Base-by-base conservation (phyloP, 2,797 vertebrate genomes). In the Todus mexicanus region DNA sequence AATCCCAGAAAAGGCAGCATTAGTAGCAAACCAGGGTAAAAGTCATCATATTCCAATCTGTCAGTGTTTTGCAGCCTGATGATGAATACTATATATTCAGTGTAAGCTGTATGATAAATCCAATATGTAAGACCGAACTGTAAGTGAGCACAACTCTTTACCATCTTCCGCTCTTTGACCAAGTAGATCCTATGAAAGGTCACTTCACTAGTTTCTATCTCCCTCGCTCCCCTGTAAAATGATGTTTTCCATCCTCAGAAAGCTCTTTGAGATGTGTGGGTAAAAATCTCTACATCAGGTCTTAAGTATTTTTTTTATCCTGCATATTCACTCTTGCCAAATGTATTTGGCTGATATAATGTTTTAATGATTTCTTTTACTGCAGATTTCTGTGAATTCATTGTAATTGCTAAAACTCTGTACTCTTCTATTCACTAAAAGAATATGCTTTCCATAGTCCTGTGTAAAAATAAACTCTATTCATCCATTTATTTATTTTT, bases 341-440 rank as follows among this genome's bases (percentile, higher is more conserved):
- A 17, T 2, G 12, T 80, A 78, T 94, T 94, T 93, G 90, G 60
- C 45, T 12, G 10, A 83, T 86, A 78, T 23, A 72, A 88, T 22
- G 11, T 84, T 93, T 89, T 84, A 95, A 90, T 76, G 40, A 73
- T 93, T 92, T 94, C 53, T 63, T 94, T 94, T 87, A 74, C 63
- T 84, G 66, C 51, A 91, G 47, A 68, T 79, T 96, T 95, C 84
- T 47, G 42, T 78, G 89, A 92, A 80, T 84, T 92, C 91, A 74
- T 56, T 94, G 56, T 92, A 89, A 83, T 89, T 92, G 57, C 59
- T 91, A 87, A 93, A 96, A 92, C 63, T 61, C 38, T 40, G 5
- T 61, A 37, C 61, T 91, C 78, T 84, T 48, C 79, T 90, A 57
- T 71, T 91, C 70, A 75, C 73, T 42, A 75, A 90, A 83, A 69